Base-by-base conservation (phyloP, 2,888 invertebrate species). In the Polydrusus pterygomalis region DNA sequence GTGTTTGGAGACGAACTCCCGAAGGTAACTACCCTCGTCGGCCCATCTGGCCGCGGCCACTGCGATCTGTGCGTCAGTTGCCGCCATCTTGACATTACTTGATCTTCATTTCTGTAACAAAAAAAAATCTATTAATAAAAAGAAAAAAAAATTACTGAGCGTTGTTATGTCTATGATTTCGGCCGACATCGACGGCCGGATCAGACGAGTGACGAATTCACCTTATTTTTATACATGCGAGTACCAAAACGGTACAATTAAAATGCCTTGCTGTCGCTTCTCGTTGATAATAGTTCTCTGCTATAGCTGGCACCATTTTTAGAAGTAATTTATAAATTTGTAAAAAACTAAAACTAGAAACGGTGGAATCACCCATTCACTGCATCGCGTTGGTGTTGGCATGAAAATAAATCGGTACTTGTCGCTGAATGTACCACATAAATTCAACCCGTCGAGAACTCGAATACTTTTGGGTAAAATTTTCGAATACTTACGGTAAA, bases 11-110 rank as follows among this genome's bases (percentile, higher is more conserved):
- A 93, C 93, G 86, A 93, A 93, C 86, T 94, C 93, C 73, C 93
- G 90, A 54, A 94, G 90, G 86, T 94, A 93, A 82, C 90, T 91
- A 71, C 92, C 93, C 84, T 94, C 94, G 85, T 94, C 94, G 74
- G 92, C 90, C 91, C 91, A 92, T 82, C 94, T 91, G 76, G 95
- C 94, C 81, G 95, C 95, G 86, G 95, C 95, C 88, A 95, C 93
- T 87, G 95, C 92, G 87, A 96, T 95, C 90, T 96, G 95, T 89
- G 95, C 95, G 90, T 96, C 96, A 83, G 96, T 95, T 89, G 95
- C 95, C 90, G 95, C 95, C 95, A 95, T 95, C 25, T 40, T 77
- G 47, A 47, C 72, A 72, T 75, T 62, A 78, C 78, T 73, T 64
- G 45, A 63, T 54, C 68, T 58, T 75, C 78, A 78, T 75, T 72